Evolutionary conservation across 1,140 invertebrate genomes (phyloP), one percentile per base, ranked within the genome.

Genomic region (Rhopalosiphum maidis): DNA sequence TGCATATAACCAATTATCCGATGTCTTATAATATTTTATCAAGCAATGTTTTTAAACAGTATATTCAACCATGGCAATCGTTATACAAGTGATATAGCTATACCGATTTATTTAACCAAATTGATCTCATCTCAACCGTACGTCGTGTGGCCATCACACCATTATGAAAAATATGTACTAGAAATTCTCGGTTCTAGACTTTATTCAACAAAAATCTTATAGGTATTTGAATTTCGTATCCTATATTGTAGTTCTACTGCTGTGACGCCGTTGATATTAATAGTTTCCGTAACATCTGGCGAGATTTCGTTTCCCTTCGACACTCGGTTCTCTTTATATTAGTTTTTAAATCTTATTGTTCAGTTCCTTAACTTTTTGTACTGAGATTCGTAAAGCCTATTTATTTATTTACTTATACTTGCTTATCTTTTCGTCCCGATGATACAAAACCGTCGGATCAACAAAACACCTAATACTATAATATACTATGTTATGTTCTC

Each of bases 281-380:
- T 77, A 77, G 60, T 77, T 77, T 77, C 60, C 60, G 60, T 77
- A n/a, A 77, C 60, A 77, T 77, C 60, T 77, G 60, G 60, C 60
- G 60, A 77, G 60, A 77, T 77, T n/a, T 77, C n/a, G n/a, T 77
- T 77, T 30, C 55, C 4, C 30, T 60, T 18, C 60, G 60, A 68
- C 30, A n/a, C 60, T 68, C 4, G n/a, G 30, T 77, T 77, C 4
- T n/a, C 15, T 77, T 77, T 77, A 77, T 77, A 77, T 77, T n/a
- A n/a, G 60, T 77, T 77, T 77, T 77, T 77, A 68, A 68, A 68
- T 68, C 60, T 30, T 68, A 68, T 68, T 68, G 9, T 68, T 30
- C 30, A 30, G 30, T n/a, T n/a, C 30, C 11, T 68, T n/a, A 68
- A 68, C 60, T 68, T 68, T 68, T n/a, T 68, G 60, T 25, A 68